Percentiles rank a stretch among this genome's conserved stretches.
These are phyloP conservation scores for Atethmia centrago DNA, from an alignment of 2,888 invertebrate genomes.

Conservation along the genomic window DNA sequence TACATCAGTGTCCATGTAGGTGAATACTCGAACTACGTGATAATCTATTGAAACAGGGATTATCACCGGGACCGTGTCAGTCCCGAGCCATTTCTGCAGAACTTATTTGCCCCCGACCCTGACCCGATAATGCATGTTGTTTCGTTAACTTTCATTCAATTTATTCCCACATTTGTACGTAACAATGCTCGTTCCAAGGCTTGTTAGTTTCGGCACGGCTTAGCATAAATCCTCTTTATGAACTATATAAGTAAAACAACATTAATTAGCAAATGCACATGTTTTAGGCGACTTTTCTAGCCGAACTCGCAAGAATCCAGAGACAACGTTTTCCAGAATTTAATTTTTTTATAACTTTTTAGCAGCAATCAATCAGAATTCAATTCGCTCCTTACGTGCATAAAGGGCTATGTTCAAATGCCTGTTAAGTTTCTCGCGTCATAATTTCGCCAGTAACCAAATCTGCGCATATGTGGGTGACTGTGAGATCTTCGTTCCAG, in stretches of 20 bases:
- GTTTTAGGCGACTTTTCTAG: not conserved
- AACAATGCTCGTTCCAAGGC: not conserved
- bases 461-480: not conserved
- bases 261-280: not conserved
- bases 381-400: not conserved
- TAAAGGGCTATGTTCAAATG: not conserved
- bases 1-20: not conserved
- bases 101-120: not conserved
- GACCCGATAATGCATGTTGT: not conserved
- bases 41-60: not conserved
- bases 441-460: constrained; percentile 1
- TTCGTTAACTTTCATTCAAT: not conserved
- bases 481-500: constrained; percentile 11
- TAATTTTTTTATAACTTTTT: not conserved
- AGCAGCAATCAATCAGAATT: not conserved
- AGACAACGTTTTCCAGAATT: not conserved
- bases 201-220: not conserved
- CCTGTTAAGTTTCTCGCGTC: not conserved
- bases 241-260: not conserved
- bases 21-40: not conserved
- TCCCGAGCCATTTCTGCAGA: not conserved
- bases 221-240: not conserved
- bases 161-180: not conserved
- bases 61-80: not conserved
- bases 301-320: not conserved